Conservation (phyloP, 2,888 invertebrate genomes). For the Temnothorax rugatulus region DNA sequence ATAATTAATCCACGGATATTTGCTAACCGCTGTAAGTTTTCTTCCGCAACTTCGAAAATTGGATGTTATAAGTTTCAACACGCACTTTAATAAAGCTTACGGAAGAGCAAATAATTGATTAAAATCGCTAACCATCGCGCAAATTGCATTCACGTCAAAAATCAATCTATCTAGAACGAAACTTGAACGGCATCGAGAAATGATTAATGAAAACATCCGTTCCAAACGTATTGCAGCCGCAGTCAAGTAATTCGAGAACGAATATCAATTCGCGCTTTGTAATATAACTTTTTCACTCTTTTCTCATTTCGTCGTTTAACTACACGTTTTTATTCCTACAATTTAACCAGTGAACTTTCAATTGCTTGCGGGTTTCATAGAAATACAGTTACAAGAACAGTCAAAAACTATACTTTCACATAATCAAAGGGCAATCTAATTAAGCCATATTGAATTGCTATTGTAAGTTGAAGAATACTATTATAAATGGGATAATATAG, state of each 20-base stretch:
- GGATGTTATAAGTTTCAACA: conserved; percentile 14
- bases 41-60: conserved; percentile 3
- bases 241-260: conserved; percentile 44
- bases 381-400: conserved; percentile 5
- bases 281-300: conserved; percentile 42
- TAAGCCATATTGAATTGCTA: neutral
- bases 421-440: conserved; percentile 4
- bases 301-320: conserved; percentile 12
- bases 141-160: conserved; percentile 31
- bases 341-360: conserved; percentile 12
- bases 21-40: conserved; percentile 6
- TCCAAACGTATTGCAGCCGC: conserved; percentile 31
- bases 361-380: neutral
- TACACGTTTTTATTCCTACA: conserved; percentile 25
- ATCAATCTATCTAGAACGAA: conserved; percentile 29
- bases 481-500: neutral
- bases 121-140: conserved; percentile 9
- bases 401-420: neutral
- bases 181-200: conserved; percentile 31
- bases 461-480: neutral
- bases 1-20: neutral
- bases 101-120: conserved; percentile 22
- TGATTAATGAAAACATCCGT: conserved; percentile 51
- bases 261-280: conserved; percentile 46
- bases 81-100: conserved; percentile 5